A percentile compares a stretch with the other conserved stretches of the same genome.
Conservation (phyloP, 2,888 invertebrate genomes). For the Reticulitermes lucifugus region DNA sequence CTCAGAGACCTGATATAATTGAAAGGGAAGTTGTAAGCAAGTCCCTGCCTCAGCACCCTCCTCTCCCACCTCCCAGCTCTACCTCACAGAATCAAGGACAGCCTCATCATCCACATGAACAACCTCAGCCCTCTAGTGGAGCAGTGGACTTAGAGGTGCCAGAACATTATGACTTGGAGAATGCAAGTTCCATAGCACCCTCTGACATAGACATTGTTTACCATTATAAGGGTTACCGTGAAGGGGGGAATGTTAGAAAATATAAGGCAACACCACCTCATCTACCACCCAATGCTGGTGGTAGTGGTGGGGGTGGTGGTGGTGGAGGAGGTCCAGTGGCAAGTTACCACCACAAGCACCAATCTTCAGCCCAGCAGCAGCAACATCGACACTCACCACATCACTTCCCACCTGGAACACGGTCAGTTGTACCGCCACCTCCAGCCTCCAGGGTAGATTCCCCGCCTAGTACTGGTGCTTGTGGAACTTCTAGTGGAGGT, state of each 20-base stretch:
- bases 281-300: constrained; percentile 54
- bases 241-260: constrained; percentile 82
- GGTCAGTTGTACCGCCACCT: constrained; percentile 58
- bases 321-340: constrained; percentile 69
- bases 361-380: constrained; percentile 71
- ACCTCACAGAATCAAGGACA: constrained; percentile 33
- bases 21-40: constrained; percentile 89
- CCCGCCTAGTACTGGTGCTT: constrained; percentile 55
- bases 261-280: constrained; percentile 87
- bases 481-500: constrained; percentile 53
- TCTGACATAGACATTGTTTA: constrained; percentile 97
- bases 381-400: constrained; percentile 84
- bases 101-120: constrained; percentile 74
- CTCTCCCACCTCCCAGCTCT: constrained; percentile 76
- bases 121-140: constrained; percentile 59
- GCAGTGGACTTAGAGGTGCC: constrained; percentile 82
- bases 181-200: constrained; percentile 97
- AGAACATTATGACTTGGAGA: constrained; percentile 96
- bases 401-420: constrained; percentile 64
- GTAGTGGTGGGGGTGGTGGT: constrained; percentile 15
- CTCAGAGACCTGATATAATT: constrained; percentile 93
- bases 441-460: constrained; percentile 59
- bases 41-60: constrained; percentile 84
- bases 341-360: constrained; percentile 80
- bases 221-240: constrained; percentile 93